Base-by-base conservation (phyloP, 92 coral and sea anemone species). In the Pocillopora meandrina region DNA sequence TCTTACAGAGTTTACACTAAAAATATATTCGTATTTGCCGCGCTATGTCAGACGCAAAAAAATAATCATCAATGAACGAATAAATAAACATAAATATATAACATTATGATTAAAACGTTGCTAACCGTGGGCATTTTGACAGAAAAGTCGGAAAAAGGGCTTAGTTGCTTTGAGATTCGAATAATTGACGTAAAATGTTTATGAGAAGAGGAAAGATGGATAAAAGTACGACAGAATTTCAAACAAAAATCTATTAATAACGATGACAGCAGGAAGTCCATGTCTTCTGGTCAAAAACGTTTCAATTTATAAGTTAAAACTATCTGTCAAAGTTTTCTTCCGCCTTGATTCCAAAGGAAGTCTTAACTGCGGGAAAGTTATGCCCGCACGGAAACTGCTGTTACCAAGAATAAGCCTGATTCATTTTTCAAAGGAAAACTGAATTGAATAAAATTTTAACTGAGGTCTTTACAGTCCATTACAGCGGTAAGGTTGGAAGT, bases 271-370 rank as follows among this genome's bases (percentile, higher is more conserved):
- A 81, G 77, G 78, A 81, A 71, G 77, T 69, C 62, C 60, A 34
- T 52, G 71, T 34, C 59, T 19, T 69, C n/a, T 34, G 18, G 57
- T 59, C 77, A 17, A 59, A 81, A 19, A 20, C 31, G 10, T 79
- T 47, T 76, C 81, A 60, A 12, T 16, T 36, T 60, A 76, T 21
- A 60, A 49, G 21, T 19, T 33, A 33, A 26, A 7, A 67, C 1
- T 12, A 69, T 33, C 35, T 8, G 1, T 68, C 35, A 34, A 68
- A 23, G 3, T 61, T 71, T 61, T 47, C 36, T 80, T 80, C 72
- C 65, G 55, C 47, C 17, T 14, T 16, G n/a, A 5, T 26, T 60
- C 77, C 60, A 70, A 57, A 69, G 84, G 84, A 80, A 80, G 84
- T 58, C 19, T 57, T 68, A 71, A 81, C 55, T 80, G 52, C 60